Evolutionary conservation across 2,797 vertebrate genomes (phyloP).

Genomic region (Chiropotes sagulatus): DNA sequence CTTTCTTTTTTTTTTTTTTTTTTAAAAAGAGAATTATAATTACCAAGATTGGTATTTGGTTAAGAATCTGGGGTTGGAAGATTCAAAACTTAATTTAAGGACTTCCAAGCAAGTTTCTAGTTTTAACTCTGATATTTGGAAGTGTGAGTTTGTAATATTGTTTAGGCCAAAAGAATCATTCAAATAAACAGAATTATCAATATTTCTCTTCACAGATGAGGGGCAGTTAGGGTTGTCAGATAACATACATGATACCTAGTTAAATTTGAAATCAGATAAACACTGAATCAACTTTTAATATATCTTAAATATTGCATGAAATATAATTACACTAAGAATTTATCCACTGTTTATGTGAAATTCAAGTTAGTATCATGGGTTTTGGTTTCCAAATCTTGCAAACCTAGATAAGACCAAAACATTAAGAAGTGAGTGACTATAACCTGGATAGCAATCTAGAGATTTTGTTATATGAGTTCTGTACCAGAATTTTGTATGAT

Average conservation of each 20-base stretch:
- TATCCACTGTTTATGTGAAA: background rate
- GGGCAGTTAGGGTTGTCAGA: background rate
- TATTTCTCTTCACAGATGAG: conserved; percentile 21
- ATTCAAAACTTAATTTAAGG: background rate
- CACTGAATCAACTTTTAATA: background rate
- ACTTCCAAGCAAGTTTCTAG: conserved; percentile 40
- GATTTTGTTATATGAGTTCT: background rate
- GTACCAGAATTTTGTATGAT: background rate
- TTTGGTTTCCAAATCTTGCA: conserved; percentile 26
- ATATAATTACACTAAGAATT: background rate
- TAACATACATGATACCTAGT: background rate
- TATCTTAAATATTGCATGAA: background rate
- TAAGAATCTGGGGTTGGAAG: background rate
- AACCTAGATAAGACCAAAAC: background rate
- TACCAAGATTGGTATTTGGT: background rate
- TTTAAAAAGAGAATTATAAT: background rate
- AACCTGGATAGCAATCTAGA: background rate
- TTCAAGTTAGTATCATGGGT: background rate
- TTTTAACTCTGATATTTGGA: conserved; percentile 42
- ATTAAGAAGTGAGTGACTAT: background rate
- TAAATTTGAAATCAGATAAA: conserved; percentile 9
- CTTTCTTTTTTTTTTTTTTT: background rate
- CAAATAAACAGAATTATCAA: background rate
- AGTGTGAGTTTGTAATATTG: conserved; percentile 36
- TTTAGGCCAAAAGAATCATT: conserved; percentile 29